A percentile compares a stretch with the other conserved stretches of the same genome.
phyloP scores from a whole-genome alignment of 2,797 vertebrate genomes.

The Chiloscyllium punctatum region DNA sequence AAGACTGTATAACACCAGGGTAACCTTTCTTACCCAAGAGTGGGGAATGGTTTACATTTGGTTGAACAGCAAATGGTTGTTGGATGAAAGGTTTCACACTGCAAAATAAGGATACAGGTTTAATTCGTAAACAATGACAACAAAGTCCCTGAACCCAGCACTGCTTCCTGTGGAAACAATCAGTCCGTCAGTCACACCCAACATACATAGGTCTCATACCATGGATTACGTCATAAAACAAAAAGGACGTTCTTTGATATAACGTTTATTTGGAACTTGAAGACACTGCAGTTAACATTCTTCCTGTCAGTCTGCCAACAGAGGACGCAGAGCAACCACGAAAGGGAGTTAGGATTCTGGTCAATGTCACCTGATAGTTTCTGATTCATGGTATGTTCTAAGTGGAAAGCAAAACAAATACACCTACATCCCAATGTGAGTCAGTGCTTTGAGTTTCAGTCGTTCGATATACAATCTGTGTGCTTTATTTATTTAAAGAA shows the following conservation, averaged over 20 bases:
- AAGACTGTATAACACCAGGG: neutral
- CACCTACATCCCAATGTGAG: neutral
- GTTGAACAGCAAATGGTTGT: constrained; percentile 81
- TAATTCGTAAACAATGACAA: neutral
- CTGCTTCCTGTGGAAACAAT: neutral
- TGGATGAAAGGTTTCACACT: constrained; percentile 95
- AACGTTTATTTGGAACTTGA: neutral
- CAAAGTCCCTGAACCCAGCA: neutral
- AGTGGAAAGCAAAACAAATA: neutral
- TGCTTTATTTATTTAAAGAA: neutral
- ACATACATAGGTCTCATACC: neutral
- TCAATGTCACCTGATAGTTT: neutral
- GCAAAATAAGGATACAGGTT: constrained; percentile 47
- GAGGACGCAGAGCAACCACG: too few species aligned
- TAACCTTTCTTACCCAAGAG: constrained; percentile 69
- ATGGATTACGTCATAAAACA: neutral
- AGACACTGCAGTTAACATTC: neutral
- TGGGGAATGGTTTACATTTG: constrained; percentile 61
- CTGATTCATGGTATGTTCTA: neutral
- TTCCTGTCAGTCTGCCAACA: neutral
- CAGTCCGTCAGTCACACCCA: neutral
- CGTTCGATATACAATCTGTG: neutral
- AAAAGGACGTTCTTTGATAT: neutral
- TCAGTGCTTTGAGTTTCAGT: neutral
- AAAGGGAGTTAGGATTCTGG: neutral